Conservation (phyloP, 2,113 vertebrate genomes). For the Monopterus albus region DNA sequence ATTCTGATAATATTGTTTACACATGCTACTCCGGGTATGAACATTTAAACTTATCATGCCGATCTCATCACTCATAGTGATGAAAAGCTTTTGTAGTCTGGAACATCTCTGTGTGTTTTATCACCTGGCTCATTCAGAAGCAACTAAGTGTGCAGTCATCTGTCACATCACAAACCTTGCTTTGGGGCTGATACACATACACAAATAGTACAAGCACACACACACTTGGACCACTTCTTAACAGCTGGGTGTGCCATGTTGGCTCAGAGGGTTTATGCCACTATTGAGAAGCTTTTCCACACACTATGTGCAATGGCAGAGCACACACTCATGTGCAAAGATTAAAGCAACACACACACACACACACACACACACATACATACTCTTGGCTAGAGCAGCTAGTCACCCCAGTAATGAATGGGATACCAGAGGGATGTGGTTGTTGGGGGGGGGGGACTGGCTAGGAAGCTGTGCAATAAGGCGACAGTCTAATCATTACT, state of each 20-base stretch:
- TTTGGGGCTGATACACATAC: conserved; percentile 18
- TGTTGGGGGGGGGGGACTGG: background rate
- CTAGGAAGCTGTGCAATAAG: background rate
- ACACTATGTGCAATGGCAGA: conserved; percentile 27
- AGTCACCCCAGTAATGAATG: conserved; percentile 52
- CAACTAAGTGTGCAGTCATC: conserved; percentile 57
- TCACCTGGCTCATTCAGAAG: conserved; percentile 75
- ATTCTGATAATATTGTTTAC: conserved; percentile 29
- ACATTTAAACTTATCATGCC: conserved; percentile 33
- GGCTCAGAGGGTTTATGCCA: conserved; percentile 47
- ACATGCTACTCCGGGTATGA: conserved; percentile 6
- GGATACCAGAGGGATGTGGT: conserved; percentile 23
- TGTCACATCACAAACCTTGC: conserved; percentile 42
- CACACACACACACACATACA: conserved; percentile 29
- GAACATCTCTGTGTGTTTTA: conserved; percentile 51
- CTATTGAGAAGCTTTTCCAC: conserved; percentile 33
- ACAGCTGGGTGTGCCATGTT: conserved; percentile 54
- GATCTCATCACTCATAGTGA: conserved; percentile 43
- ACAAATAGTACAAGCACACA: conserved; percentile 17
- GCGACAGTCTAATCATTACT: conserved; percentile 23
- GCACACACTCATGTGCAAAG: conserved; percentile 7
- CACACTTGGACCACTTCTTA: conserved; percentile 58
- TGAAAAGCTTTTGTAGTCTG: conserved; percentile 45
- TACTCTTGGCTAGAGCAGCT: conserved; percentile 47
- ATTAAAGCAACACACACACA: conserved; percentile 39